A percentile compares a stretch with the other conserved stretches of the same genome.
Conservation (phyloP, 1,140 invertebrate species). For the Fopius arisanus region DNA sequence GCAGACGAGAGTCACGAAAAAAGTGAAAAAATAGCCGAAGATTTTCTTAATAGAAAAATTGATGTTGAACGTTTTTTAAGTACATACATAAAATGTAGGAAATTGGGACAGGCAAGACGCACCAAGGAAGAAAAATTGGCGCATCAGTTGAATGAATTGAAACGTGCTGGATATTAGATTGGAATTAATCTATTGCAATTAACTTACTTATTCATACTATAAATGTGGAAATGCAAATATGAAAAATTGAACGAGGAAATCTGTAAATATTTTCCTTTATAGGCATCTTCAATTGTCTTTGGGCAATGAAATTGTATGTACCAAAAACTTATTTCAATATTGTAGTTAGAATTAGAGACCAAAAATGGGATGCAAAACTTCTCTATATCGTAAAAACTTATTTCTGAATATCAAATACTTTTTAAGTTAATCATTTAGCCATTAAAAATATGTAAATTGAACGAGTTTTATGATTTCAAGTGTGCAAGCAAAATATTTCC, state of each 20-base stretch:
- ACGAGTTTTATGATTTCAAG: too few relatives aligned
- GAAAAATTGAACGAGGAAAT: not conserved
- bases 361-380: too few relatives aligned
- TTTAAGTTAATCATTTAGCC: too few relatives aligned
- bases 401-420: too few relatives aligned
- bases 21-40: slow-evolving; percentile 77
- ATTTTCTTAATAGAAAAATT: slow-evolving; percentile 77
- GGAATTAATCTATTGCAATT: slow-evolving; percentile 16
- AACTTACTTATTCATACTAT: slow-evolving; percentile 39
- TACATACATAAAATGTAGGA: slow-evolving; percentile 74
- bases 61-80: slow-evolving; percentile 79
- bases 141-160: slow-evolving; percentile 74
- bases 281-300: not conserved
- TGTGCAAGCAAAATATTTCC: too few relatives aligned
- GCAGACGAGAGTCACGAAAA: slow-evolving; percentile 76
- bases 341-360: too few relatives aligned
- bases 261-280: not conserved
- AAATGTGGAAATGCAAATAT: not conserved
- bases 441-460: too few relatives aligned
- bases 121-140: slow-evolving; percentile 80
- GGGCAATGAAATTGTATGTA: too few relatives aligned
- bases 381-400: too few relatives aligned
- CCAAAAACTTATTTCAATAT: too few relatives aligned
- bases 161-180: slow-evolving; percentile 70
- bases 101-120: slow-evolving; percentile 74